Conservation (phyloP, 2,888 invertebrate genomes). For the Acronicta psi region DNA sequence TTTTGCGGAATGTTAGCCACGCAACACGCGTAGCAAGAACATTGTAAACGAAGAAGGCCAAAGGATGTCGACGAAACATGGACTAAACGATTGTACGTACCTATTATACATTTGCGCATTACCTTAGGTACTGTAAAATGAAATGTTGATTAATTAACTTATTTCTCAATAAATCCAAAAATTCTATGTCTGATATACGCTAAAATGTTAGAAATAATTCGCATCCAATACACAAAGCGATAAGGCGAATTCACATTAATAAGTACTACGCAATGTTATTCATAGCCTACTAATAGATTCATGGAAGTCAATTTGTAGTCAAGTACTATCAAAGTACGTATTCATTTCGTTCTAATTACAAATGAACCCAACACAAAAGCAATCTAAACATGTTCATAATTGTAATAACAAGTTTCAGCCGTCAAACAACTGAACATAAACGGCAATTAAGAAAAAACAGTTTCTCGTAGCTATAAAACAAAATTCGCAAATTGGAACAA, state of each 20-base stretch:
- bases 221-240: conserved; percentile 16
- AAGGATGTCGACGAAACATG: too few species aligned
- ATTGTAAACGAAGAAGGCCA: too few species aligned
- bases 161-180: not conserved
- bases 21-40: too few species aligned
- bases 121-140: too few species aligned
- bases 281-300: not conserved
- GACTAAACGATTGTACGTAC: too few species aligned
- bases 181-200: too few species aligned
- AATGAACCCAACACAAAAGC: not conserved
- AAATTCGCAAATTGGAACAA: conserved; percentile 63
- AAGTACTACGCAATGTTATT: not conserved
- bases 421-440: conserved; percentile 32
- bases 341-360: not conserved
- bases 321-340: too few species aligned
- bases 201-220: not conserved
- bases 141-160: too few species aligned
- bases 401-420: conserved; percentile 49
- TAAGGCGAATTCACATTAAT: conserved; percentile 1
- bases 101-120: too few species aligned
- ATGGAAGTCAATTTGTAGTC: not conserved
- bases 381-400: conserved; percentile 7
- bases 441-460: conserved; percentile 44
- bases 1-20: too few species aligned
- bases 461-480: conserved; percentile 49